These are phyloP conservation scores for Nixonia krombeini DNA, from an alignment of 1,140 invertebrate species.

Conservation along the genomic window DNA sequence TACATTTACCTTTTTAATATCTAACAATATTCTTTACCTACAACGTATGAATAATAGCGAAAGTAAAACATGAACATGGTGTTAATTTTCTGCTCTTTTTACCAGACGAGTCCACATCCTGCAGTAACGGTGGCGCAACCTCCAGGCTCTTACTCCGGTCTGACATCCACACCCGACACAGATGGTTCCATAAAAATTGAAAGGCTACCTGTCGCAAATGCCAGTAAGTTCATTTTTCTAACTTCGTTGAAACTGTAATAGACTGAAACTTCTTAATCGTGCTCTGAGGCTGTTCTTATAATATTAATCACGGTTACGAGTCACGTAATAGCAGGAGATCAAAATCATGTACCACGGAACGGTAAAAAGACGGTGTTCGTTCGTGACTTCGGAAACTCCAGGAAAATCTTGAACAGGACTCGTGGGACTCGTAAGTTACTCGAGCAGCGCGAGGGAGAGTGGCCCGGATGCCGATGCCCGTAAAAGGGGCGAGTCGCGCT, in stretches of 20 bases:
- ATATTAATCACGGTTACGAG: too few species aligned
- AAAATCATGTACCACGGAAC: not conserved
- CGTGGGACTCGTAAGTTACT: not conserved
- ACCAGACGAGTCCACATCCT: constrained; percentile 70
- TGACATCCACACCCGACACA: constrained; percentile 71
- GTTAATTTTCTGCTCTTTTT: constrained; percentile 20
- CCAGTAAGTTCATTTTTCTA: constrained; percentile 66
- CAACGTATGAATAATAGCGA: not conserved
- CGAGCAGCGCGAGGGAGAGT: not conserved
- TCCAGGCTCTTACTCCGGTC: constrained; percentile 67
- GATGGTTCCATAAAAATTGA: constrained; percentile 75
- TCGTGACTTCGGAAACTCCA: too few species aligned
- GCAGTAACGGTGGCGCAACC: constrained; percentile 66
- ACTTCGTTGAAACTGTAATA: not conserved
- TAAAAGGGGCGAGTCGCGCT: constrained; percentile 10
- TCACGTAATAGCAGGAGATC: too few species aligned
- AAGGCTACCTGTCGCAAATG: constrained; percentile 72
- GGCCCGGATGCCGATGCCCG: constrained; percentile 23
- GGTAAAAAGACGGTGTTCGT: not conserved
- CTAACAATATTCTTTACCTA: too few species aligned
- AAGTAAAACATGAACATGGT: not conserved
- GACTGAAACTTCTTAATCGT: too few species aligned
- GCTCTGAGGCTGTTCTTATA: too few species aligned
- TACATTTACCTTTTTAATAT: too few species aligned
- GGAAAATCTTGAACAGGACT: not conserved